Conservation (phyloP, 2,113 vertebrate genomes). For the Pseudopodoces humilis region DNA sequence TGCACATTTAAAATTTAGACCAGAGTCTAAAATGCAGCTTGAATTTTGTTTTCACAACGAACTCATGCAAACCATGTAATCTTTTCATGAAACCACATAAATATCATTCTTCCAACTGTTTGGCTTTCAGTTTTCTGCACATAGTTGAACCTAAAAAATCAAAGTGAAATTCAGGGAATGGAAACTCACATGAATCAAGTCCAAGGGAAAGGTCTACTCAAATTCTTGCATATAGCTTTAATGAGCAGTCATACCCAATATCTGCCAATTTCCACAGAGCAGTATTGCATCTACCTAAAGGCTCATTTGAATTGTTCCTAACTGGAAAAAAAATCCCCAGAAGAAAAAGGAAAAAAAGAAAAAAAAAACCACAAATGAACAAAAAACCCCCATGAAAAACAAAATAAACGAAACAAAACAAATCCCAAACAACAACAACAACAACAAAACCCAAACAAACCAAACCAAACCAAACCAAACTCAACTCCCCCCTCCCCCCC, state of each 20-base stretch:
- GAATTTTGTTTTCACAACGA: background rate
- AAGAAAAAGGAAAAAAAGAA: background rate
- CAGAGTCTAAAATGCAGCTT: background rate
- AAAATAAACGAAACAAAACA: too few species aligned
- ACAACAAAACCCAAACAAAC: background rate
- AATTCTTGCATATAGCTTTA: conserved; percentile 12
- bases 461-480: too few species aligned
- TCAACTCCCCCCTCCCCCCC: too few species aligned
- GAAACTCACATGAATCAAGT: conserved; percentile 29
- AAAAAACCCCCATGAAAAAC: background rate
- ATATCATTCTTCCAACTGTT: background rate
- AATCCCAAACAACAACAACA: too few species aligned
- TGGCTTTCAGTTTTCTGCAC: conserved; percentile 3
- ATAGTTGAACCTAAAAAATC: conserved; percentile 12
- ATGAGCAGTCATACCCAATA: background rate
- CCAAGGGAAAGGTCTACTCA: conserved; percentile 24
- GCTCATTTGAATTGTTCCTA: background rate
- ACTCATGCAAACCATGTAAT: background rate
- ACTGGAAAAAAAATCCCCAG: background rate
- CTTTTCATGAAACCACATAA: background rate
- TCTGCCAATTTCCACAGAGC: background rate
- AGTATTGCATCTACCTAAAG: background rate
- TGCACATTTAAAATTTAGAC: background rate
- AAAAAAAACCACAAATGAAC: background rate
- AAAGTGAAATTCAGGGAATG: conserved; percentile 19